Evolutionary conservation across 2,113 vertebrate genomes (phyloP).

Genomic region (Ursus arctos): DNA sequence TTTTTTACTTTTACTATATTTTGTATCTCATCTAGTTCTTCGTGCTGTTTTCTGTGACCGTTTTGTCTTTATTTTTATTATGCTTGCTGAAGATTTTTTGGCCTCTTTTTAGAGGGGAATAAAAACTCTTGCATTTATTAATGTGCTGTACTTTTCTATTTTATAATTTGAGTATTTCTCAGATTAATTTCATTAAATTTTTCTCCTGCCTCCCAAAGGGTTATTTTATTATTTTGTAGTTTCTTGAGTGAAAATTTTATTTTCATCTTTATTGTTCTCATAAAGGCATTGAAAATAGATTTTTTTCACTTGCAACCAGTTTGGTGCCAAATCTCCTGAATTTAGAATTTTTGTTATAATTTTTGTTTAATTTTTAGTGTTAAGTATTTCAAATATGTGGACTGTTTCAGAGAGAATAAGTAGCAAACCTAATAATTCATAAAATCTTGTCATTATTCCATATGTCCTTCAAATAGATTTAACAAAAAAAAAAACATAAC

Average conservation of each 20-base stretch:
- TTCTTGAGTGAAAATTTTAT: neutral
- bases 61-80: neutral
- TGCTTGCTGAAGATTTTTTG: neutral
- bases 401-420: neutral
- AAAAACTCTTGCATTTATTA: neutral
- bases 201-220: neutral
- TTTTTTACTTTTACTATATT: neutral
- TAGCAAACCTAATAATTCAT: neutral
- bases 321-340: neutral
- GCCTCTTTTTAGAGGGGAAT: neutral
- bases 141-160: neutral
- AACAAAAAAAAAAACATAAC: neutral
- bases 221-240: neutral
- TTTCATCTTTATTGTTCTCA: neutral
- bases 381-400: neutral
- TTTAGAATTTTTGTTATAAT: neutral
- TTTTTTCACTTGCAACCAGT: neutral
- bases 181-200: neutral
- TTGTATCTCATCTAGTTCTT: neutral
- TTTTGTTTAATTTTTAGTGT: neutral
- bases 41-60: neutral
- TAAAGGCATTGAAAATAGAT: neutral
- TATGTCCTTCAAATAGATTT: neutral
- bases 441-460: neutral
- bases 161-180: neutral